Evolutionary conservation across 2,888 invertebrate genomes (phyloP).

Genomic region (Acleris literana): DNA sequence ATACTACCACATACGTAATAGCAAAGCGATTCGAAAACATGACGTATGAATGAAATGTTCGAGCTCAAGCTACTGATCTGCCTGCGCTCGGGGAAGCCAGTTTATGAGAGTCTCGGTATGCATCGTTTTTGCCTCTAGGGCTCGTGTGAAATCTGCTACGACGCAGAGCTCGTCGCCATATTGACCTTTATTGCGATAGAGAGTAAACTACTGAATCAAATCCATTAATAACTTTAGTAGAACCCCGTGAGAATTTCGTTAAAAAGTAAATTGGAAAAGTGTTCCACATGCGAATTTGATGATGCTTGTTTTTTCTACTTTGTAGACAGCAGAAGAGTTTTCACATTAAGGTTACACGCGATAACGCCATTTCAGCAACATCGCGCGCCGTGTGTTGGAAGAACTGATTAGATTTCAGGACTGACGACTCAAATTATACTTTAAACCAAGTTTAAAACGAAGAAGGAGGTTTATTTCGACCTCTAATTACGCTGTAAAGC

Average conservation of each 20-base stretch:
- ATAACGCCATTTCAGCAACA: slow-evolving; percentile 56
- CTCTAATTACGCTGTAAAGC: no score
- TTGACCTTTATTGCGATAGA: no score
- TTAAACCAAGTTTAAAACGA: background rate
- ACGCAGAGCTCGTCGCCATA: no score
- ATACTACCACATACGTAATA: no score
- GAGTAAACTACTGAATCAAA: background rate
- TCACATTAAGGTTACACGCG: slow-evolving; percentile 52
- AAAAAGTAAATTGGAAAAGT: slow-evolving; percentile 17
- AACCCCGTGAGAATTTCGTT: background rate
- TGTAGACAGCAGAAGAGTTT: slow-evolving; percentile 36
- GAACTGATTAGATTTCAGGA: slow-evolving; percentile 43
- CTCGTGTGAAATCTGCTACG: no score
- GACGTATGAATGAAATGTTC: no score
- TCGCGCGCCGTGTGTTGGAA: slow-evolving; percentile 27
- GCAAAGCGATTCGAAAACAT: no score
- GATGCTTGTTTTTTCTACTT: slow-evolving; percentile 19
- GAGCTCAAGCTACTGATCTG: no score
- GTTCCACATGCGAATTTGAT: slow-evolving; percentile 9
- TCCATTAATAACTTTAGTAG: background rate
- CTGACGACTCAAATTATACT: slow-evolving; percentile 21
- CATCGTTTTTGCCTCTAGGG: no score
- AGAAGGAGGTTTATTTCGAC: no score
- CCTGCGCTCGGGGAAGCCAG: no score
- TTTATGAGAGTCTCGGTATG: no score